These are phyloP conservation scores for Polypterus bichir DNA, from an alignment of 2,113 vertebrate genomes.

Conservation along the genomic window DNA sequence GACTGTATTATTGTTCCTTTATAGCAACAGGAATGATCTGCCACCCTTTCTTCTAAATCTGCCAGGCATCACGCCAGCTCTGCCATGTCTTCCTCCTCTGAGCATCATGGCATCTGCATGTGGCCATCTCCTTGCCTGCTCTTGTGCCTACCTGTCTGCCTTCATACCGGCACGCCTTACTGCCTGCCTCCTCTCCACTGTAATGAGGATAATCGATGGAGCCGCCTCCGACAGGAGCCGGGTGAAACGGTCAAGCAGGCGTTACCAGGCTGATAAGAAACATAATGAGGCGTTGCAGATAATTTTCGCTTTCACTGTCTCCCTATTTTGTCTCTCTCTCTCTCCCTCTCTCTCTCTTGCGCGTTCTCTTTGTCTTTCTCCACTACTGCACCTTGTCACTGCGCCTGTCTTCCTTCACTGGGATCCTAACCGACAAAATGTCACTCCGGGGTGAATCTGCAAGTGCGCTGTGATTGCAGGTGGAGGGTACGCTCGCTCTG, in stretches of 20 bases:
- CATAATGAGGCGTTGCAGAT: constrained; percentile 16
- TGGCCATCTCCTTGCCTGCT: too few species aligned
- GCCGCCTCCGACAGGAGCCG: constrained; percentile 4
- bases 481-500: constrained; percentile 18
- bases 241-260: constrained; percentile 16
- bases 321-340: neutral
- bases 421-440: constrained; percentile 5
- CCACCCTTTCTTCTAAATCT: too few species aligned
- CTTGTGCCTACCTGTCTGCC: neutral
- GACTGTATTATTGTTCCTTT: too few species aligned
- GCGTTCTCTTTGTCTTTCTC: neutral
- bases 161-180: neutral
- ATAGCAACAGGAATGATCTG: too few species aligned
- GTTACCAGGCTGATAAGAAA: constrained; percentile 12
- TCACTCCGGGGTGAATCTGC: constrained; percentile 14
- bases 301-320: constrained; percentile 6
- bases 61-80: too few species aligned
- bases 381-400: constrained; percentile 10
- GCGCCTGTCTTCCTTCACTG: constrained; percentile 15
- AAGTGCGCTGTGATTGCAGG: constrained; percentile 17
- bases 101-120: too few species aligned
- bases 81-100: too few species aligned
- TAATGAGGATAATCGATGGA: constrained; percentile 11
- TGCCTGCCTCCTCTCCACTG: neutral
- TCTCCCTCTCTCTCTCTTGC: neutral